These are phyloP conservation scores for Tachysurus fulvidraco DNA, from an alignment of 2,113 vertebrate genomes.

Conservation along the genomic window DNA sequence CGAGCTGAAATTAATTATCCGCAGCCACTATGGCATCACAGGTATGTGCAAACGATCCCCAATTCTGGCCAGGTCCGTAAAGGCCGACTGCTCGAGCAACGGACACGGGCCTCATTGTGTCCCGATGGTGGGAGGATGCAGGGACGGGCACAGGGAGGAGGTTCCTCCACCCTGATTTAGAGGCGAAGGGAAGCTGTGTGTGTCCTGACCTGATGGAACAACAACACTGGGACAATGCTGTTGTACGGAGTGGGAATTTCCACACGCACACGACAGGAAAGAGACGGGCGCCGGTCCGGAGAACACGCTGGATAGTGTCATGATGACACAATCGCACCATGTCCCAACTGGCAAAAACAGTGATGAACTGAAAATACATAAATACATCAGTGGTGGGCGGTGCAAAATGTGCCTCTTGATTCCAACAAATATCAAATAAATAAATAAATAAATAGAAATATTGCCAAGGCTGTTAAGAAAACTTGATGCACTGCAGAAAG, in stretches of 20 bases:
- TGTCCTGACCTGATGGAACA: conserved; percentile 47
- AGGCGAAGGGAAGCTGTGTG: conserved; percentile 36
- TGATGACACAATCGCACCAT: conserved; percentile 18
- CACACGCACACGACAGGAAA: conserved; percentile 46
- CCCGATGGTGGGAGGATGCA: background rate
- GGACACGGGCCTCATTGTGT: conserved; percentile 24
- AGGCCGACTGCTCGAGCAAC: background rate
- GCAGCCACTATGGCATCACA: background rate
- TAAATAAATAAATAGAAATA: background rate
- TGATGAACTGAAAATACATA: conserved; percentile 7
- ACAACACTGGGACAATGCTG: conserved; percentile 49
- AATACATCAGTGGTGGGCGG: conserved; percentile 27
- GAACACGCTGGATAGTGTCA: background rate
- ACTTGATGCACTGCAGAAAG: background rate
- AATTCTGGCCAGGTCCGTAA: background rate
- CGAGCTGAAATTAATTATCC: background rate
- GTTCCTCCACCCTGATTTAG: background rate
- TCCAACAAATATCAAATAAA: background rate
- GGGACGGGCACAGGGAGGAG: conserved; percentile 15
- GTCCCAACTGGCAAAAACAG: conserved; percentile 1
- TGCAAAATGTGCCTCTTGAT: conserved; percentile 3
- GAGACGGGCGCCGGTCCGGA: conserved; percentile 36
- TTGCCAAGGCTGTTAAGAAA: conserved; percentile 2
- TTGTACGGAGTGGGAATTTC: conserved; percentile 47
- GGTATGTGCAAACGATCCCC: background rate